These are phyloP conservation scores for Drosophila melanosoma DNA, from an alignment of 2,888 invertebrate genomes.

Conservation along the genomic window DNA sequence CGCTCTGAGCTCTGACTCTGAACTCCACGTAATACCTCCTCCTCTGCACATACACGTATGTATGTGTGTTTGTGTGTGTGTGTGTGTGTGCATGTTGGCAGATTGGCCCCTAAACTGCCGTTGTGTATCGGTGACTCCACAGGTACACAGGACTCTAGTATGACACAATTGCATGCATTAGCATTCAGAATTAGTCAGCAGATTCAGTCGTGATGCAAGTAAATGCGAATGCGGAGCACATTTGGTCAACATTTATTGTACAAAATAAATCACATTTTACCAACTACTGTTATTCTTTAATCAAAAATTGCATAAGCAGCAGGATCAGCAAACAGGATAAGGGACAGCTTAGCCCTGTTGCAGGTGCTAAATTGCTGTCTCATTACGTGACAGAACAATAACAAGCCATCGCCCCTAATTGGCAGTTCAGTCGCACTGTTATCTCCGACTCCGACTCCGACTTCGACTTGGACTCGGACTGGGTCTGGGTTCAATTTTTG, in stretches of 20 bases:
- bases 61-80: neutral
- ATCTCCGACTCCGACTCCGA: neutral
- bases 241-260: constrained; percentile 55
- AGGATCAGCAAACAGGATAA: constrained; percentile 20
- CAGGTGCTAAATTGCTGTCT: constrained; percentile 75
- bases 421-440: constrained; percentile 34
- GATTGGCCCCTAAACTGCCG: constrained; percentile 39
- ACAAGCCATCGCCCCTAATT: constrained; percentile 47
- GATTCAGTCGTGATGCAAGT: constrained; percentile 55
- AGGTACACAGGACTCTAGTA: constrained; percentile 71
- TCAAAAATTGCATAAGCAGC: constrained; percentile 62
- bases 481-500: constrained; percentile 12
- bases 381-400: constrained; percentile 73
- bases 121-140: constrained; percentile 46
- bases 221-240: constrained; percentile 41
- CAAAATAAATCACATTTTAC: constrained; percentile 63
- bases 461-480: constrained; percentile 6
- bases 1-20: constrained; percentile 38
- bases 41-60: neutral
- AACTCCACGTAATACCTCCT: constrained; percentile 51
- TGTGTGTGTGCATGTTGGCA: constrained; percentile 1
- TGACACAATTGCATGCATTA: constrained; percentile 80
- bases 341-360: constrained; percentile 20
- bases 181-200: constrained; percentile 76
- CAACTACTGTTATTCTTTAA: constrained; percentile 70